Evolutionary conservation across 2,888 invertebrate genomes (phyloP), one percentile per base, ranked within the genome.

Genomic region (Drosophila acutilabella): DNA sequence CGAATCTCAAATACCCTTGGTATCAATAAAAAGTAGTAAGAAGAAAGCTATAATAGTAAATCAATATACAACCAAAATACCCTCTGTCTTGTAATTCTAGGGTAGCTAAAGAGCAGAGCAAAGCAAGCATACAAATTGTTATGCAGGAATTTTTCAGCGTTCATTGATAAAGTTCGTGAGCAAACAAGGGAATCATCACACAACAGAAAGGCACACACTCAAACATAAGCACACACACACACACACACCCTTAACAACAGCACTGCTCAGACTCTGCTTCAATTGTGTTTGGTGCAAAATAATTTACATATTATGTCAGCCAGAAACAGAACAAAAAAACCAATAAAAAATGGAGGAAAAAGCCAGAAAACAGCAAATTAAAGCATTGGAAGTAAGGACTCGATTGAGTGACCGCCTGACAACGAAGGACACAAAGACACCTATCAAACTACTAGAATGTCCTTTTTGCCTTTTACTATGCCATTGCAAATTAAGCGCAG

Each of bases 221-320:
- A 30, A 30, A 33, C 41, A 42, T 18, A 33, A n/a, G 41, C 40
- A 47, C 10, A 48, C 18, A 14, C 16, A 42, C n/a, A 11, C 20
- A 4, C 14, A 40, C 33, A 18, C 44, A 23, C 44, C 11, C 23
- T 26, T 2, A 11, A 16, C n/a, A 5, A 16, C 44, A 16, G 7
- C n/a, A 0, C 20, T 26, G 5, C 11, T n/a, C 18, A 7, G 6
- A 11, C 11, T 23, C 30, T 16, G 20, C 42, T n/a, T 50, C 68
- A 67, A 69, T 69, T 71, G 74, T 74, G 68, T 51, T 75, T 61
- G 64, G 58, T 70, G 72, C 64, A 77, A 77, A 77, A 78, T 78
- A 78, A 84, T 88, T 84, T 88, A 80, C 87, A 88, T 84, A 82
- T 85, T 79, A 53, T 65, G 56, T 44, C 61, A 74, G 64, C 30